A percentile compares a stretch with the other conserved stretches of the same genome.
Conservation (phyloP, 2,888 invertebrate genomes). For the Phyllotreta cruciferae region DNA sequence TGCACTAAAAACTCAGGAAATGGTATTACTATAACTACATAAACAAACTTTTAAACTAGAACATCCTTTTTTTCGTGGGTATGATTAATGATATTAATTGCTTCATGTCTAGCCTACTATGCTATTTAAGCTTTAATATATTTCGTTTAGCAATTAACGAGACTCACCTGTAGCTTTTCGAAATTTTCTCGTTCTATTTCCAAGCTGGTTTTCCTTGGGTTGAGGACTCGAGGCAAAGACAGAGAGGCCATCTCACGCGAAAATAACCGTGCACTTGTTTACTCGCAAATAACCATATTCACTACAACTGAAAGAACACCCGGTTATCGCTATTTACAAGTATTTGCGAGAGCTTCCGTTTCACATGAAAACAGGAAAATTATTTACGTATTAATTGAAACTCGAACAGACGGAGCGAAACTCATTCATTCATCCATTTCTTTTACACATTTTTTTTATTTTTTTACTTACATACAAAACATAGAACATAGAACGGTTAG, state of each 20-base stretch:
- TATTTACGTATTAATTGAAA: no score
- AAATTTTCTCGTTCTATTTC: constrained; percentile 83
- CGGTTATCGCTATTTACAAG: no score
- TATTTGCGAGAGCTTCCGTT: no score
- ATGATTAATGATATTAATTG: constrained; percentile 21
- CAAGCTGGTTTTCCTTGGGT: constrained; percentile 77
- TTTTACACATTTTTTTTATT: no score
- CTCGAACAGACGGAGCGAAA: no score
- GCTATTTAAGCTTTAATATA: not conserved
- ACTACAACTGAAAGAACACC: no score
- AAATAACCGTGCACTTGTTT: not conserved
- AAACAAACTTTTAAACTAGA: constrained; percentile 19
- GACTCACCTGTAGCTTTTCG: constrained; percentile 79
- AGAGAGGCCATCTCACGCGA: constrained; percentile 70
- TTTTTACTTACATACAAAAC: no score
- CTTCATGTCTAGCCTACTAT: constrained; percentile 12
- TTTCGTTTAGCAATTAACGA: not conserved
- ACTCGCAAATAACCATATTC: no score
- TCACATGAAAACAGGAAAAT: no score
- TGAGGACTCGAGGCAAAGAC: constrained; percentile 74
- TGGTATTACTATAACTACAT: constrained; percentile 12
- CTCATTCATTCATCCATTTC: no score
- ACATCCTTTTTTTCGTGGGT: constrained; percentile 23
- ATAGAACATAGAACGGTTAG: no score
- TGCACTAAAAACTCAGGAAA: constrained; percentile 9